phyloP scores from a whole-genome alignment of 2,113 vertebrate species.

The Tympanuchus pallidicinctus region DNA sequence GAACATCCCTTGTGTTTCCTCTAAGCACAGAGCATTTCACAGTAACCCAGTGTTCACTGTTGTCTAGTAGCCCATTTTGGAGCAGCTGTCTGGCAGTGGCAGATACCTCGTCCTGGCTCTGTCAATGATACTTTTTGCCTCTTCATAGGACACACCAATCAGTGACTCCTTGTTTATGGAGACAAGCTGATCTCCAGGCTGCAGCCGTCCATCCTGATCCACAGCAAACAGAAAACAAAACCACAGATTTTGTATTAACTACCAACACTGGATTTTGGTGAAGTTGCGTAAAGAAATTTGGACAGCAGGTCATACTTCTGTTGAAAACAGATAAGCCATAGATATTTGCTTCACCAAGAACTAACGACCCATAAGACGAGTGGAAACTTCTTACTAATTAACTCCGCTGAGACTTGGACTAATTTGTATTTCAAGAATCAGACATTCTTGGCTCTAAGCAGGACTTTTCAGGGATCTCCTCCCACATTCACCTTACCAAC shows the following conservation, averaged over 20 bases:
- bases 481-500: background rate
- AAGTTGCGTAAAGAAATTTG: background rate
- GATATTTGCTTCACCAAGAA: background rate
- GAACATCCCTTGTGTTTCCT: background rate
- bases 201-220: slow-evolving; percentile 90
- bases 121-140: slow-evolving; percentile 87
- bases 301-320: background rate
- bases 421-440: slow-evolving; percentile 29
- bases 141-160: slow-evolving; percentile 92
- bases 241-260: background rate
- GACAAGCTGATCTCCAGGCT: slow-evolving; percentile 92
- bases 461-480: background rate
- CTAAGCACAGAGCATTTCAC: background rate
- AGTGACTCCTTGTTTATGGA: slow-evolving; percentile 94
- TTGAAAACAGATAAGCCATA: background rate
- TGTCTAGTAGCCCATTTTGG: background rate
- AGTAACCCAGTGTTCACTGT: background rate
- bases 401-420: slow-evolving; percentile 34
- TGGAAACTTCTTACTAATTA: slow-evolving; percentile 19
- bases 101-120: slow-evolving; percentile 86
- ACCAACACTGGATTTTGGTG: background rate
- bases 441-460: background rate
- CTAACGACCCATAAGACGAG: background rate
- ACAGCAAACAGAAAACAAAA: background rate
- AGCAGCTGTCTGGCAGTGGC: background rate